Base-by-base conservation (phyloP, 2,113 vertebrate genomes). In the Aphelocoma coerulescens region DNA sequence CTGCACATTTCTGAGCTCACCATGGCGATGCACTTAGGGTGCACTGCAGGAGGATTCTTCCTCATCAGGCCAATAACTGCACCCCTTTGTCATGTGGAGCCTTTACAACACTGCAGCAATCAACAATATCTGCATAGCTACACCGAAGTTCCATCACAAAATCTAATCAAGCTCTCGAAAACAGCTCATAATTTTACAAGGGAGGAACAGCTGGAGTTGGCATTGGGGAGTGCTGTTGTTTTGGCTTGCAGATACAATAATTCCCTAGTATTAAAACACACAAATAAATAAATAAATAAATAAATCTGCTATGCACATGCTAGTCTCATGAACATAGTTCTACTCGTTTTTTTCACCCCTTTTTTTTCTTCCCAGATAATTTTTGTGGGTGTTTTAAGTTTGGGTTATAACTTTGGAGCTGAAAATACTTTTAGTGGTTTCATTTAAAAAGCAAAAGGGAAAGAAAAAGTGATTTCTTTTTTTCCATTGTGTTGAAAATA, bases 201-300 rank as follows among this genome's bases (percentile, higher is more conserved):
- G 72, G 80, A 93, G 69, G 79, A 97, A 93, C 95, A 97, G 95
- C 96, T 97, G 95, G 96, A 97, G 91, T n/a, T 95, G 91, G 88
- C 93, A 91, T 94, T 61, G 76, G 79, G 87, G 76, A 96, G 63
- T 88, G 74, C 87, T 85, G 79, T 96, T 96, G 93, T 96, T 96
- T 96, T 97, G 96, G 96, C 96, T 95, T 3, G 71, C 87, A 96
- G 92, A 96, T 89, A 96, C 85, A 96, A 91, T 93, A 93, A 95
- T 85, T 84, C 81, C 75, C 81, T 54, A 21, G 74, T 75, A 95
- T 72, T 91, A 93, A 91, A 23, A 52, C 23, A 52, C 1, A 1
- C 10, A 74, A 48, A 39, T 82, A 79, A 79, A 67, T 57, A 82
- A 44, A 83, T 37, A 79, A 46, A 78, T 87, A 46, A 78, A 35